Evolutionary conservation across 2,888 invertebrate genomes (phyloP).

Genomic region (Argyra leucocephala): DNA sequence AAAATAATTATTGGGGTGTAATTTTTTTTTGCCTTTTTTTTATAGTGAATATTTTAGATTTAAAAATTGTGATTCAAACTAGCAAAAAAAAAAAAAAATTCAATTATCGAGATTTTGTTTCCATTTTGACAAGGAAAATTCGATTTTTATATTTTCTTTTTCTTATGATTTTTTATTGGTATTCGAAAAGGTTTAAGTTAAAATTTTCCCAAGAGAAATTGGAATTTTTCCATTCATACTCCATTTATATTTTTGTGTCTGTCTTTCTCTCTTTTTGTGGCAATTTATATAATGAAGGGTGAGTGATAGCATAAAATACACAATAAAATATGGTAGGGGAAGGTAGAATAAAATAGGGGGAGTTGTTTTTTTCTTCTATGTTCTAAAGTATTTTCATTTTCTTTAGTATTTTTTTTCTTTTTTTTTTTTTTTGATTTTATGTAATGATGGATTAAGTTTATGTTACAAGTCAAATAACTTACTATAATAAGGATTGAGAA

Average conservation of each 20-base stretch:
- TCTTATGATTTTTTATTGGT: neutral
- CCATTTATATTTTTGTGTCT: neutral
- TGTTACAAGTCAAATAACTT: constrained; percentile 6
- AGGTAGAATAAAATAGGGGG: no score
- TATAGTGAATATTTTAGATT: no score
- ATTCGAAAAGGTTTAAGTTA: neutral
- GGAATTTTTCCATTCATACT: neutral
- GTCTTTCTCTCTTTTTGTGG: no score
- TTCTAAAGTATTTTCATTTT: no score
- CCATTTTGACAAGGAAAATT: neutral
- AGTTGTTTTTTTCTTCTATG: no score
- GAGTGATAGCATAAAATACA: neutral
- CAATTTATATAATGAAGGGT: no score
- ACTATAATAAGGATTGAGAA: neutral
- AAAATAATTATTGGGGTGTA: no score
- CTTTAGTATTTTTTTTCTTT: no score
- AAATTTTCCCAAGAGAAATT: constrained; percentile 3
- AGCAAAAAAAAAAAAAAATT: constrained; percentile 2
- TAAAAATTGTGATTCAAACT: no score
- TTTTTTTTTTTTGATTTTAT: neutral
- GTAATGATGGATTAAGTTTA: constrained; percentile 2
- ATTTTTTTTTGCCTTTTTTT: no score
- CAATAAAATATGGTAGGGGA: neutral
- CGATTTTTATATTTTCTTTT: neutral
- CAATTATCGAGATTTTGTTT: neutral